Conservation (phyloP, 1,140 invertebrate species). For the Mycetomoellerius zeteki region DNA sequence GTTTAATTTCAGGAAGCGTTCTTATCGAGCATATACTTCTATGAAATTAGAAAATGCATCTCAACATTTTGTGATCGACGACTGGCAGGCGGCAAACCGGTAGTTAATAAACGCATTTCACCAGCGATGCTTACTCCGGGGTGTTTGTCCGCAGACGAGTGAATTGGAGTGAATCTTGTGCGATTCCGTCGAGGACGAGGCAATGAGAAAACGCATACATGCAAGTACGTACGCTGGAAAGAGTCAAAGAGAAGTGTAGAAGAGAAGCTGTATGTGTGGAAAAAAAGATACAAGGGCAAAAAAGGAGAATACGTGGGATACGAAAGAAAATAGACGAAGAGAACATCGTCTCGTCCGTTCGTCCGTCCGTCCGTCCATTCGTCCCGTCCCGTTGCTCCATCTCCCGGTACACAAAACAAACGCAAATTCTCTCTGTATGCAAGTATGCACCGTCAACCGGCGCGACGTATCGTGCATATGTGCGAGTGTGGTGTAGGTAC, state of each 20-base stretch:
- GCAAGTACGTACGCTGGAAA: constrained; percentile 37
- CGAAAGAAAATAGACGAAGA: constrained; percentile 61
- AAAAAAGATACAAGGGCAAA: background rate
- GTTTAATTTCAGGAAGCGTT: background rate
- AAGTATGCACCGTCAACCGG: constrained; percentile 62
- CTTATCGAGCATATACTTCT: background rate
- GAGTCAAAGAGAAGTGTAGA: constrained; percentile 1
- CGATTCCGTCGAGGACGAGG: constrained; percentile 63
- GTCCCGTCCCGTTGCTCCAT: constrained; percentile 51
- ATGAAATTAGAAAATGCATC: background rate
- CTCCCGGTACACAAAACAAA: constrained; percentile 23
- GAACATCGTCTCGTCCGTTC: constrained; percentile 19
- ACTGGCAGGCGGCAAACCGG: no score
- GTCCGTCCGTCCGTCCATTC: background rate
- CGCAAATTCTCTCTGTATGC: constrained; percentile 27
- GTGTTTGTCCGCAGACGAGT: constrained; percentile 50
- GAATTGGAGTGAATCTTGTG: constrained; percentile 44
- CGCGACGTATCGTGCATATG: background rate
- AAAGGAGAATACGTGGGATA: constrained; percentile 31
- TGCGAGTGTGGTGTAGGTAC: background rate
- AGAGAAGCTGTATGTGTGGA: background rate
- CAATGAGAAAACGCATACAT: constrained; percentile 72
- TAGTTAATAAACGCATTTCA: background rate
- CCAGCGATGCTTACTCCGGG: constrained; percentile 42
- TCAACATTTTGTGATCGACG: background rate